phyloP scores from a whole-genome alignment of 2,888 invertebrate species.

The Xanthorhoe designata region DNA sequence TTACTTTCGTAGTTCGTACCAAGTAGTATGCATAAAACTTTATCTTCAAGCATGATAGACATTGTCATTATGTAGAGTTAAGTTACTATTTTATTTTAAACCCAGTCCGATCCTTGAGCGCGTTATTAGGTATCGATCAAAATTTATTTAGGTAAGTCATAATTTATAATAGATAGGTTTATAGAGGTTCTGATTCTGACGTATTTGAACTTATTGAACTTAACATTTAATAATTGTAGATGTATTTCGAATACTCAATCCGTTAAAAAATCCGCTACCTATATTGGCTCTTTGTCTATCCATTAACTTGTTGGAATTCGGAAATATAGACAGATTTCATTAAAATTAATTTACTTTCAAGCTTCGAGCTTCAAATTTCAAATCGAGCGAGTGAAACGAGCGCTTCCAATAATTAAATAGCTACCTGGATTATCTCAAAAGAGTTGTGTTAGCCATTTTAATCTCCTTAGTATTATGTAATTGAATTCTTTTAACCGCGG shows the following conservation, averaged over 20 bases:
- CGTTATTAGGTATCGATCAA: too few species aligned
- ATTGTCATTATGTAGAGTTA: too few species aligned
- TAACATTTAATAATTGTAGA: too few species aligned
- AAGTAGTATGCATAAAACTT: too few species aligned
- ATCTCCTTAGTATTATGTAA: conserved; percentile 80
- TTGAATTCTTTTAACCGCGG: conserved; percentile 81
- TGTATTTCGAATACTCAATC: neutral
- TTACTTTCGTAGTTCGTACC: too few species aligned
- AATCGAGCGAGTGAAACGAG: conserved; percentile 55
- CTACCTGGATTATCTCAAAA: conserved; percentile 70
- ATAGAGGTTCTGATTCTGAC: too few species aligned
- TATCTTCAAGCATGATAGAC: too few species aligned
- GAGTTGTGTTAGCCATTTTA: conserved; percentile 79
- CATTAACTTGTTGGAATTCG: conserved; percentile 8
- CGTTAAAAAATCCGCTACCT: neutral
- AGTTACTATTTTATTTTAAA: too few species aligned
- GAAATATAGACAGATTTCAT: conserved; percentile 26
- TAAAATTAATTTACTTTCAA: conserved; percentile 33
- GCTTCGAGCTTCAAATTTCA: conserved; percentile 51
- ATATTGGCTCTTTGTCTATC: neutral
- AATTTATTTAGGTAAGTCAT: too few species aligned
- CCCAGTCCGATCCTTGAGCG: too few species aligned
- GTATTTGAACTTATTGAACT: too few species aligned
- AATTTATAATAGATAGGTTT: too few species aligned
- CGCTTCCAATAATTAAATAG: conserved; percentile 73